Evolutionary conservation across 2,888 invertebrate genomes (phyloP), one percentile per base, ranked within the genome.

Genomic region (Lithosia quadra): DNA sequence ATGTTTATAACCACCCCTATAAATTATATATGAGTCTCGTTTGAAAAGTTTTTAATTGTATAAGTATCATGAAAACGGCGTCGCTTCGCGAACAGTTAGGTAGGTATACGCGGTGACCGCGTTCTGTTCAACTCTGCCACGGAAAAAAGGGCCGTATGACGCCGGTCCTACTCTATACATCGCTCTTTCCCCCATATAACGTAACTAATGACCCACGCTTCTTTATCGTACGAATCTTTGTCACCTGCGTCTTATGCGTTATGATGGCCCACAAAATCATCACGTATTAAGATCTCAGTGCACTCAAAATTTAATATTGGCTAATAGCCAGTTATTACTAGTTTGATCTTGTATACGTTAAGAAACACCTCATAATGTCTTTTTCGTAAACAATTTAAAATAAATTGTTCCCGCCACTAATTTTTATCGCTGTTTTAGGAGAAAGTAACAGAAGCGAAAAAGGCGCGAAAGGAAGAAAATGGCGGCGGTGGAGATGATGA

Each of bases 401-500:
- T 63, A 69, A 57, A 22, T 15, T 58, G 55, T 68, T 80, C 69
- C 73, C 74, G 76, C 70, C 68, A 79, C 60, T 77, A 73, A 63
- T 74, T 60, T 72, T 57, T 24, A 60, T 75, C 65, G 60, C 65
- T 62, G 63, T 86, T 86, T 80, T 89, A 97, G 97, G 97, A 97
- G 79, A 97, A 97, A 93, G 95, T 95, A 78, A 96, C 97, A 69
- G 97, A 97, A 73, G 96, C 96, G 79, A 97, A 97, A 95, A 97
- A 97, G 94, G 96, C 96, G 92, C 97, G 97, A 95, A 97, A 97
- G 94, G 97, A 97, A 87, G 97, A 97, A 88, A 97, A 97, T 85
- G 97, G 97, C 43, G 97, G 96, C 68, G 96, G 96, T 34, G 95
- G 95, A 55, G 95, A 95, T 11, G 96, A 95, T 33, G 96, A 96